Base-by-base conservation (phyloP, 2,113 vertebrate genomes). In the Eurypyga helias region DNA sequence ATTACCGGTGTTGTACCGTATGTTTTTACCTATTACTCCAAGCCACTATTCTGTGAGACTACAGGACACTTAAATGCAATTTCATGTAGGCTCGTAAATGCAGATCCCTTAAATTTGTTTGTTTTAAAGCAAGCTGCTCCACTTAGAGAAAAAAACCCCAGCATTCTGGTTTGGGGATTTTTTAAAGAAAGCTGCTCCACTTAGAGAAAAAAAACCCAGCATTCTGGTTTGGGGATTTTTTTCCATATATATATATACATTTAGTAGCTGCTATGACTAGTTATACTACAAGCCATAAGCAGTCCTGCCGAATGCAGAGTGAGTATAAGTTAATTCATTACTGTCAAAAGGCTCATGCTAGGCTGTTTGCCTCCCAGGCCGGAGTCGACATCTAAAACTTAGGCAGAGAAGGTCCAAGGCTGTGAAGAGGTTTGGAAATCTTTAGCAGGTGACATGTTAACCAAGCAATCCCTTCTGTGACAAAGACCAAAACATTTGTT, bases 91-190 rank as follows among this genome's bases (percentile, higher is more conserved):
- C 21, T 84, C 5, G 0, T 43, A 90, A 86, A 10, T 7, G 36
- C 13, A 89, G 38, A 58, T 33, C 14, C 13, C 52, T 34, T 66
- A 24, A 36, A 14, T 10, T 23, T 34, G n/a, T 76, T 64, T 48
- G 2, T 72, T 89, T 67, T 41, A 36, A 73, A 70, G 8, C 66
- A 87, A 84, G 38, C 18, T 71, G 34, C 46, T 89, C 17, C 16
- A 48, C 23, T 51, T 79, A 73, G 6, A 31, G 1, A 0, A 5
- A 57, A 49, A 0, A n/a, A n/a, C n/a, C 1, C 3, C 12, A 64
- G 21, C 24, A 25, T 24, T 90, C 36, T 10, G 23, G 4, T 34
- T 83, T 41, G 3, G 21, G 15, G 13, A 43, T n/a, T n/a, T 72
- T 91, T 66, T 41, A 36, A 73, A 70, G 8, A 70, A 87, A 84